Conservation (phyloP, 2,113 vertebrate species). For the Leuciscus idus region DNA sequence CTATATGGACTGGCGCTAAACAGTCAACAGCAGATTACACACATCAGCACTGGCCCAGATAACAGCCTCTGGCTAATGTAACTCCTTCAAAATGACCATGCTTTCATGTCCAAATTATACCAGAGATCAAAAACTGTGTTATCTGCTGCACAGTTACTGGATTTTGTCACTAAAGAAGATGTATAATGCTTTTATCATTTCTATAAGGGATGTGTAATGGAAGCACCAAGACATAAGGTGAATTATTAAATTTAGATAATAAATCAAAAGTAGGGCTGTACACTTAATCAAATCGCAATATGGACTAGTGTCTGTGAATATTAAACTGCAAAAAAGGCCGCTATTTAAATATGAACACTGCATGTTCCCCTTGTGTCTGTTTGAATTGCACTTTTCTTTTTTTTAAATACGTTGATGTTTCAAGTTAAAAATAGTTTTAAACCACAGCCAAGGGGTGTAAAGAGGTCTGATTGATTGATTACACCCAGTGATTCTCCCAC, state of each 20-base stretch:
- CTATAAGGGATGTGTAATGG: not conserved
- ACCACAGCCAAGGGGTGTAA: not conserved
- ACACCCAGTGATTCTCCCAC: constrained; percentile 6
- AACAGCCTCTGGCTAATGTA: constrained; percentile 8
- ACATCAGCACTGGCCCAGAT: not conserved
- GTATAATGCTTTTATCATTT: not conserved
- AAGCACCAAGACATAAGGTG: not conserved
- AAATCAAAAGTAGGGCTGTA: not conserved
- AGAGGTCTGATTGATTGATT: constrained; percentile 13
- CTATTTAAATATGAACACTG: not conserved
- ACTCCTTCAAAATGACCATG: not conserved
- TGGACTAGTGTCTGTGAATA: not conserved
- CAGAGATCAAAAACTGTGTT: constrained; percentile 5
- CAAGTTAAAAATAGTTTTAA: constrained; percentile 2
- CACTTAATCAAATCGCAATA: not conserved
- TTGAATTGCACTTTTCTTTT: not conserved
- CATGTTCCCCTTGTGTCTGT: not conserved
- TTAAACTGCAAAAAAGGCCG: not conserved
- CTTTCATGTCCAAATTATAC: not conserved
- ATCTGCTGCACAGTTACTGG: not conserved
- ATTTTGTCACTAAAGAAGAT: not conserved
- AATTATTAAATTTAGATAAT: not conserved
- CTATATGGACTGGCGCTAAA: not conserved
- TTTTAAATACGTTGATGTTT: not conserved
- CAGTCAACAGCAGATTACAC: not conserved